Evolutionary conservation across 2,888 invertebrate genomes (phyloP), one percentile per base, ranked within the genome.

Genomic region (Euplagia quadripunctaria): DNA sequence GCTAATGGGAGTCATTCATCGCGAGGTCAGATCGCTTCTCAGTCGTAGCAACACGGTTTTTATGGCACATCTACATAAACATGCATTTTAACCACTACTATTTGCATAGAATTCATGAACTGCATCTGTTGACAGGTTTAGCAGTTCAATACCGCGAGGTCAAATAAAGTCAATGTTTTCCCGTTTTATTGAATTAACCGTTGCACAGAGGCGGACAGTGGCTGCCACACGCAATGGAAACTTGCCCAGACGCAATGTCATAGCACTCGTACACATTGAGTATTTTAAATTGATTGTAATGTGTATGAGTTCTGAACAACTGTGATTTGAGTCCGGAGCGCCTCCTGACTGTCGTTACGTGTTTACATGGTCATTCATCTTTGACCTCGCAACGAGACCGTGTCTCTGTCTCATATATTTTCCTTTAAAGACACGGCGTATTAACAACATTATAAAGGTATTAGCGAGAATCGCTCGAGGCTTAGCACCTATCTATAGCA

Each of bases 241-340:
- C 88, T 87, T 83, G 88, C 83, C 85, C 91, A 92, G 92, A 93
- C 92, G 89, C 91, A 90, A 90, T 92, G 91, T 92, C 93, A 91
- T 90, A 89, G 87, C 85, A 87, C 86, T 87, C 86, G 86, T 88
- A 87, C 89, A 89, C 88, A 89, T 85, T 85, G 88, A 88, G 89
- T 90, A 89, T 91, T 93, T 92, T 94, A 92, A 95, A 95, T 95
- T 95, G 94, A 94, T 92, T 92, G 93, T 94, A 93, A 95, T 95
- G 92, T 89, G 93, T 92, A 92, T 90, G 92, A 89, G 90, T 90
- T 91, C 89, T 89, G 91, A 89, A 89, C 90, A 90, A 90, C 91
- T 91, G 91, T 93, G 95, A 94, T 95, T 94, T 89, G 90, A 94
- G 91, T 90, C 87, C 89, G 91, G 86, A 92, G 90, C 89, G 87